These are phyloP conservation scores for Nephrocerus scutellatus DNA, from an alignment of 2,888 invertebrate species.

Conservation along the genomic window DNA sequence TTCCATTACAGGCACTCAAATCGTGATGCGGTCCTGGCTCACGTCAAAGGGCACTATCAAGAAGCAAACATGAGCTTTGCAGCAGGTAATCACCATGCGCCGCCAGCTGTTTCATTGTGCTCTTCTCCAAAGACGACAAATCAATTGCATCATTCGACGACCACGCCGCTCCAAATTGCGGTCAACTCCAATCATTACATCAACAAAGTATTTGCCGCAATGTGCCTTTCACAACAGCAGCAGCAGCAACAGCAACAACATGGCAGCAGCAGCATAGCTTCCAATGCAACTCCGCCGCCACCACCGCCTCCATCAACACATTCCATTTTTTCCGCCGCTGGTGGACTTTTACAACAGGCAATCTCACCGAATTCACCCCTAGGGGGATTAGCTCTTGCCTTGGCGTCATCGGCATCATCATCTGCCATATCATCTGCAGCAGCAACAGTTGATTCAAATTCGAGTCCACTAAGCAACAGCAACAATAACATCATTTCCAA, in stretches of 20 bases:
- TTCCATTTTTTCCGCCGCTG: conserved; percentile 35
- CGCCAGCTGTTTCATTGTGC: neutral
- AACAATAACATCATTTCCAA: conserved; percentile 12
- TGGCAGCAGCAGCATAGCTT: conserved; percentile 20
- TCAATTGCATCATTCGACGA: conserved; percentile 16
- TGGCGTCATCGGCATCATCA: conserved; percentile 28
- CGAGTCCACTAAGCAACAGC: conserved; percentile 9
- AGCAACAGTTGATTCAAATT: conserved; percentile 33
- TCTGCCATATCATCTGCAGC: conserved; percentile 24
- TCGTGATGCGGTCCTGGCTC: conserved; percentile 58
- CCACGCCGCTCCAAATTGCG: conserved; percentile 37
- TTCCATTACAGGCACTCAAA: conserved; percentile 52
- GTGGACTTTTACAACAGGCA: conserved; percentile 36
- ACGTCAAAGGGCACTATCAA: conserved; percentile 60
- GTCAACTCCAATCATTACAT: conserved; percentile 39
- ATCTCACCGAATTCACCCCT: conserved; percentile 34
- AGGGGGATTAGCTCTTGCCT: conserved; percentile 36
- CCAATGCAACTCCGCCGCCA: conserved; percentile 8
- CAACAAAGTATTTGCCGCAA: conserved; percentile 45
- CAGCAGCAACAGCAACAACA: conserved; percentile 16
- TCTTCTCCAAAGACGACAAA: conserved; percentile 14
- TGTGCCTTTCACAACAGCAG: conserved; percentile 42
- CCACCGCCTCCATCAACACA: conserved; percentile 26
- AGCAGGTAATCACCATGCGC: conserved; percentile 10
- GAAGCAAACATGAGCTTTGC: conserved; percentile 31